Evolutionary conservation across 2,113 vertebrate species (phyloP).

Genomic region (Clarias magur): DNA sequence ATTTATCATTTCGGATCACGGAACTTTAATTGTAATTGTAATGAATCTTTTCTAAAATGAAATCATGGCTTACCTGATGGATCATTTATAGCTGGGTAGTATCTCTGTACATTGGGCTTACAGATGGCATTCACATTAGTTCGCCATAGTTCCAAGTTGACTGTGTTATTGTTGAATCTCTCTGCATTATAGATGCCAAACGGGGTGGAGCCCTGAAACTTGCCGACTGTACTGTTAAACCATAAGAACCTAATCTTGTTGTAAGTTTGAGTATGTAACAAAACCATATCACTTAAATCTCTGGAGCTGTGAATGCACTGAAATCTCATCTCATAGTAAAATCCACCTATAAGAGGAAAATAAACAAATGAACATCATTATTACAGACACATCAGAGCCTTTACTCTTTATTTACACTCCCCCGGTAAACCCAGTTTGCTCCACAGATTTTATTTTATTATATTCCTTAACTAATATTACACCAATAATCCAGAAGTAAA

Average conservation of each 20-base stretch:
- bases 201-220: constrained; percentile 26
- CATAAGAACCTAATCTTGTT: constrained; percentile 27
- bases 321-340: neutral
- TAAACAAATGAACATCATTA: too few relatives aligned
- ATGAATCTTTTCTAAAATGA: neutral
- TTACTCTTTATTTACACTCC: neutral
- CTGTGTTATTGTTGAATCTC: neutral
- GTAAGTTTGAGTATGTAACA: neutral
- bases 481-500: neutral
- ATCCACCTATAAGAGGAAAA: constrained; percentile 9
- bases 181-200: constrained; percentile 3
- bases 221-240: constrained; percentile 34
- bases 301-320: neutral
- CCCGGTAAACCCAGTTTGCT: neutral
- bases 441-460: neutral
- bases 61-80: constrained; percentile 10
- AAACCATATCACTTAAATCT: constrained; percentile 13
- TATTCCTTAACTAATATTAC: neutral
- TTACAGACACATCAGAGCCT: neutral
- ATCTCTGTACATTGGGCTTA: constrained; percentile 3
- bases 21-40: neutral
- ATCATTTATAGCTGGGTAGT: neutral
- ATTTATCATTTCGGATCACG: neutral
- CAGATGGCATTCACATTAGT: neutral
- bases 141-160: neutral